Conservation (phyloP, 2,113 vertebrate species). For the Otis tarda region DNA sequence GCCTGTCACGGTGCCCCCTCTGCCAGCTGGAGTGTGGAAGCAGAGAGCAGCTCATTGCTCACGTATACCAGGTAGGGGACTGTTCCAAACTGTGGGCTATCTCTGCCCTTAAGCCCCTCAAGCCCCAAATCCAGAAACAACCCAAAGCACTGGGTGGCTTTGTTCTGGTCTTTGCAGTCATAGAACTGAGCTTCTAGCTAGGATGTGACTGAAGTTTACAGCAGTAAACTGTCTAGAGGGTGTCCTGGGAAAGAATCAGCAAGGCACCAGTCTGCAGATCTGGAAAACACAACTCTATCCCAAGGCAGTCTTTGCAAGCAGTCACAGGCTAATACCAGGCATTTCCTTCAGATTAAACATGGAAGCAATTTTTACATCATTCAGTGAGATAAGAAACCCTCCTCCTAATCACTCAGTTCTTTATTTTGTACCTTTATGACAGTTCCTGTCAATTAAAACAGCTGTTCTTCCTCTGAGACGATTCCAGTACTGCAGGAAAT, state of each 20-base stretch:
- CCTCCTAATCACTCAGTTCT: not conserved
- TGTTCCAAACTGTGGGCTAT: not conserved
- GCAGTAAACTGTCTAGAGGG: not conserved
- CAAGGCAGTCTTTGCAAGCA: not conserved
- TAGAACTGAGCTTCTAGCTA: not conserved
- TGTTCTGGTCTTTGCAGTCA: not conserved
- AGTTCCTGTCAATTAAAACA: not conserved
- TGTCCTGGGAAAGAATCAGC: not conserved
- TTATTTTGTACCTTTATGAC: not conserved
- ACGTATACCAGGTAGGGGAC: slow-evolving; percentile 90
- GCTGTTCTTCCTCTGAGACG: not conserved
- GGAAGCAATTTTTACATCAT: not conserved
- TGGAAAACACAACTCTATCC: not conserved
- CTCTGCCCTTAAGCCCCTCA: not conserved
- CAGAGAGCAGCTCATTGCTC: slow-evolving; percentile 91
- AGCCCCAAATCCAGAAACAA: not conserved
- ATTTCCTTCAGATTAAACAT: not conserved
- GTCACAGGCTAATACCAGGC: not conserved
- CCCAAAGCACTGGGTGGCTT: not conserved
- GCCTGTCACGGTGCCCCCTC: slow-evolving; percentile 87
- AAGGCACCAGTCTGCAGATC: not conserved
- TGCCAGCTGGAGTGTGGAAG: slow-evolving; percentile 91
- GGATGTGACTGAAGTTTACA: not conserved
- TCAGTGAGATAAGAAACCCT: not conserved
- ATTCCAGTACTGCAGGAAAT: not conserved